A percentile compares a stretch with the other conserved stretches of the same genome.
These are phyloP conservation scores for Caracal caracal DNA, from an alignment of 2,113 vertebrate species.

Conservation along the genomic window DNA sequence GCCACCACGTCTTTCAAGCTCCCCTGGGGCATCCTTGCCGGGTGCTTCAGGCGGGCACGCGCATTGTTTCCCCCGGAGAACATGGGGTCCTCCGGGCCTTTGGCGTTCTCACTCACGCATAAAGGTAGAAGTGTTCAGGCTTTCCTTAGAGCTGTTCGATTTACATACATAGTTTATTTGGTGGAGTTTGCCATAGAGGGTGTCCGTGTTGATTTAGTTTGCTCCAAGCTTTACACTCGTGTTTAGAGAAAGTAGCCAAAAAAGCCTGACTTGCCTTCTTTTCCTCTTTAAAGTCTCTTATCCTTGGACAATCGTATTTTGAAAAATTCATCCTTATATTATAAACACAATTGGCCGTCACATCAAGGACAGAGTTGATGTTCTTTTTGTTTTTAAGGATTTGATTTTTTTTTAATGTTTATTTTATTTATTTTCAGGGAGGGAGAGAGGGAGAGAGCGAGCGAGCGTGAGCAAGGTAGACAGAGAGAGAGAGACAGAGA, in stretches of 20 bases:
- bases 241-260: conserved; percentile 50
- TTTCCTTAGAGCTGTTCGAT: conserved; percentile 28
- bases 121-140: conserved; percentile 47
- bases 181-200: neutral
- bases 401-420: neutral
- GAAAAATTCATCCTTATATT: neutral
- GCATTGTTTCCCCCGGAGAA: neutral
- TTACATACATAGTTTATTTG: neutral
- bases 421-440: no score
- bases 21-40: no score
- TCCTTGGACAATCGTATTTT: neutral
- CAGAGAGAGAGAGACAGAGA: no score
- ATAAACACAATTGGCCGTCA: neutral
- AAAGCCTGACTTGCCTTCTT: conserved; percentile 49
- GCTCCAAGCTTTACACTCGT: neutral
- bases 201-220: neutral
- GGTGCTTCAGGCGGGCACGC: neutral
- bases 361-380: accelerated
- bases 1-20: neutral
- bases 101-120: conserved; percentile 64
- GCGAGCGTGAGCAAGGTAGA: no score
- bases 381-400: neutral
- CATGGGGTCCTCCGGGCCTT: conserved; percentile 66
- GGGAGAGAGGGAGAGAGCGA: no score
- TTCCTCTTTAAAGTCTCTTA: conserved; percentile 58